phyloP scores from a whole-genome alignment of 2,797 vertebrate species.

The Phalloptychus januarius region DNA sequence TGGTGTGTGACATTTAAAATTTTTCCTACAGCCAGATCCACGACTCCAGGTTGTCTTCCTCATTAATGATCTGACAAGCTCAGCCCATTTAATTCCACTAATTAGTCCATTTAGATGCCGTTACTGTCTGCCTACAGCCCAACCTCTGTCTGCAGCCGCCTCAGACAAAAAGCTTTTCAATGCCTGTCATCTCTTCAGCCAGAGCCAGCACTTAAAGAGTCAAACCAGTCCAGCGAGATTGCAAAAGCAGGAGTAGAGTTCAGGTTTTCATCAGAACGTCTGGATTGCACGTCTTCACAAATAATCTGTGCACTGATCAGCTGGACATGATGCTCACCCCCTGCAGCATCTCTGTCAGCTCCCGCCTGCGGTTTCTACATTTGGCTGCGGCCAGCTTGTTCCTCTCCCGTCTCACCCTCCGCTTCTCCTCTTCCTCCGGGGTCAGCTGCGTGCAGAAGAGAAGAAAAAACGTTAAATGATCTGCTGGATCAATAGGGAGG shows the following conservation, averaged over 20 bases:
- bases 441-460: constrained; percentile 83
- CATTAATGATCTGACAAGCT: constrained; percentile 72
- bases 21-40: constrained; percentile 77
- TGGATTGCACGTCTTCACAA: constrained; percentile 31
- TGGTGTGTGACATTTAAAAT: neutral
- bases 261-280: constrained; percentile 31
- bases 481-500: constrained; percentile 27
- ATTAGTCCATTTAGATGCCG: constrained; percentile 79
- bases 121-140: constrained; percentile 73
- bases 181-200: constrained; percentile 62
- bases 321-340: constrained; percentile 84
- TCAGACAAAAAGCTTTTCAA: constrained; percentile 79
- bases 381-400: constrained; percentile 98
- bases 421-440: constrained; percentile 97
- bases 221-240: constrained; percentile 65
- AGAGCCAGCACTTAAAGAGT: constrained; percentile 53
- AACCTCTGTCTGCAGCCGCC: constrained; percentile 71
- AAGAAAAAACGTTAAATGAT: constrained; percentile 38
- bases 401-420: constrained; percentile 95
- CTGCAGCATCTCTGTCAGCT: constrained; percentile 97
- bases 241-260: constrained; percentile 63
- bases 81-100: constrained; percentile 77
- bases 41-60: constrained; percentile 59
- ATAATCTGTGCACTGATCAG: neutral
- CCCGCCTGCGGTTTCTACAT: constrained; percentile 96